These are phyloP conservation scores for Narcine bancroftii DNA, from an alignment of 2,113 vertebrate species.

Conservation along the genomic window DNA sequence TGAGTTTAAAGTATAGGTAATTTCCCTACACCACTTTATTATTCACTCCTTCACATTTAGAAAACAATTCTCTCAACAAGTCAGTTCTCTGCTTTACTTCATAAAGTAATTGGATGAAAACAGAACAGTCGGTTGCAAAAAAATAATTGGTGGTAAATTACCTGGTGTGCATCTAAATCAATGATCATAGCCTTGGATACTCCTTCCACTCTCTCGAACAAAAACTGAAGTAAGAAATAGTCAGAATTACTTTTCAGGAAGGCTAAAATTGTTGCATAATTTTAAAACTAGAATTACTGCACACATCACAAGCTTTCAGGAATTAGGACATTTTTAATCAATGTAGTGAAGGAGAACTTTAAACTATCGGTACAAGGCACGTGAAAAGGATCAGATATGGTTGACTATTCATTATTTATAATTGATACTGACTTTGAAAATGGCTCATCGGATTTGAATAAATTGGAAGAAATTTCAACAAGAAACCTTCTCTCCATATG, in stretches of 20 bases:
- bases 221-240: constrained; percentile 60
- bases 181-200: constrained; percentile 83
- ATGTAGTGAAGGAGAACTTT: neutral
- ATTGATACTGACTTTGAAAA: neutral
- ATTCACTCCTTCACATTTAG: neutral
- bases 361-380: neutral
- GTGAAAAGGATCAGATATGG: no score
- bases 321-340: neutral
- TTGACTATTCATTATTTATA: neutral
- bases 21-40: neutral
- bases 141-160: constrained; percentile 51
- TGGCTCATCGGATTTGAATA: neutral
- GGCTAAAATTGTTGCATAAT: neutral
- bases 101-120: neutral
- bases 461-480: neutral
- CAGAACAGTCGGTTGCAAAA: no score
- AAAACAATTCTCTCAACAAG: neutral
- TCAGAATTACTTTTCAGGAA: neutral
- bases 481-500: neutral
- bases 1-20: neutral
- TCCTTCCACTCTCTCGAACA: constrained; percentile 85
- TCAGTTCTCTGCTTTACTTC: neutral
- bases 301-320: neutral
- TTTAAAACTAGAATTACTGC: neutral
- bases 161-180: constrained; percentile 95